Percentiles rank a stretch among this genome's conserved stretches.
These are phyloP conservation scores for Lagenorhynchus albirostris DNA, from an alignment of 2,113 vertebrate genomes.

Conservation along the genomic window DNA sequence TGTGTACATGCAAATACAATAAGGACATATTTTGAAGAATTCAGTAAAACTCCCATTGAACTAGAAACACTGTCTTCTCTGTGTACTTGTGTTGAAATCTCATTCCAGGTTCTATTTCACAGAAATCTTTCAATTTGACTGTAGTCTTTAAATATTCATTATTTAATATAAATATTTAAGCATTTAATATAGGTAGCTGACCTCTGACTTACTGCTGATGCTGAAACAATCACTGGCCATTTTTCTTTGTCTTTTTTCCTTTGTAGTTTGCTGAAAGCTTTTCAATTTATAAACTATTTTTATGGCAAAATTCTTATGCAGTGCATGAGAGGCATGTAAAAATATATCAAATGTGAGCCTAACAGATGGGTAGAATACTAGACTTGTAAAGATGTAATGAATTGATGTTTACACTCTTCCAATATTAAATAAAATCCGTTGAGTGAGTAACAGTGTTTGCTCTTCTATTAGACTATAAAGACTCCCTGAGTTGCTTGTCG, in stretches of 20 bases:
- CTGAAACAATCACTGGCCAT: background rate
- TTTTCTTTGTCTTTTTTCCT: background rate
- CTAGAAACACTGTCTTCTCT: background rate
- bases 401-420: background rate
- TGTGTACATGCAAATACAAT: background rate
- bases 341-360: background rate
- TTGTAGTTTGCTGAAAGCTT: slow-evolving; percentile 6
- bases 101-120: background rate
- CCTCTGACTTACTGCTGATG: slow-evolving; percentile 39
- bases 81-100: background rate
- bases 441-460: background rate
- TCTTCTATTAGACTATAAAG: background rate
- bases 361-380: background rate
- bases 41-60: background rate
- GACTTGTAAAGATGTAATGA: background rate
- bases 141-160: slow-evolving; percentile 65
- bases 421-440: background rate
- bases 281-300: background rate
- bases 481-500: background rate
- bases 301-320: background rate
- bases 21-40: background rate
- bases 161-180: slow-evolving; percentile 66
- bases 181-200: slow-evolving; percentile 56
- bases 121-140: background rate
- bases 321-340: background rate